Percentiles rank a stretch among this genome's conserved stretches.
Conservation (phyloP, 2,888 invertebrate genomes). For the Eumerus sabulonum region DNA sequence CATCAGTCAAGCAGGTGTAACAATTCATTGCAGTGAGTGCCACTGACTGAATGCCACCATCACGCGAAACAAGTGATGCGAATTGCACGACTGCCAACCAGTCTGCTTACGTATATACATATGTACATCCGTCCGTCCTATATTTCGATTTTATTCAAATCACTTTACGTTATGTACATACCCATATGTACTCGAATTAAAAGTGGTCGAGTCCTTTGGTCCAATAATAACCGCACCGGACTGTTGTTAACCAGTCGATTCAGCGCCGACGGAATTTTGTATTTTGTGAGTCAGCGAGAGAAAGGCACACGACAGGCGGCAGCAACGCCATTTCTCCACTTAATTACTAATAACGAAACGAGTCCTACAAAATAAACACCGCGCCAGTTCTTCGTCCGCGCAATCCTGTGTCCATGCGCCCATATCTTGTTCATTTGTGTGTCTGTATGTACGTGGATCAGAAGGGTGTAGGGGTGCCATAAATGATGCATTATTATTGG, state of each 20-base stretch:
- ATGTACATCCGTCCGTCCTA: constrained; percentile 48
- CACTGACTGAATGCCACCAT: constrained; percentile 65
- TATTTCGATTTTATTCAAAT: constrained; percentile 65
- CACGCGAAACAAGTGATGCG: constrained; percentile 54
- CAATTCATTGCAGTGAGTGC: constrained; percentile 53
- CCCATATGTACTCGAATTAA: constrained; percentile 19
- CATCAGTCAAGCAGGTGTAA: constrained; percentile 55
- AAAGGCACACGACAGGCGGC: constrained; percentile 69
- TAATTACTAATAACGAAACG: constrained; percentile 68
- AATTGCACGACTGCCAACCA: constrained; percentile 55
- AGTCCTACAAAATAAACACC: constrained; percentile 65
- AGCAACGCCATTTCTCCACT: constrained; percentile 65
- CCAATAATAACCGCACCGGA: too few species aligned
- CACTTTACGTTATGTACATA: constrained; percentile 47
- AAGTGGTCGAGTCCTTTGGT: neutral
- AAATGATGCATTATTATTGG: neutral
- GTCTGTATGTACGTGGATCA: neutral
- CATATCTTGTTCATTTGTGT: too few species aligned
- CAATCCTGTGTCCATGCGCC: constrained; percentile 11
- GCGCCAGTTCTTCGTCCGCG: constrained; percentile 42
- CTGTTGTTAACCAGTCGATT: too few species aligned
- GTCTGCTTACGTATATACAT: too few species aligned
- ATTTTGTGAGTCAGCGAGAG: constrained; percentile 56
- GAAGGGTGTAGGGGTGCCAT: neutral
- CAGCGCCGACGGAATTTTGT: neutral